Evolutionary conservation across 2,797 vertebrate genomes (phyloP).

Genomic region (Pseudochirops corinnae): DNA sequence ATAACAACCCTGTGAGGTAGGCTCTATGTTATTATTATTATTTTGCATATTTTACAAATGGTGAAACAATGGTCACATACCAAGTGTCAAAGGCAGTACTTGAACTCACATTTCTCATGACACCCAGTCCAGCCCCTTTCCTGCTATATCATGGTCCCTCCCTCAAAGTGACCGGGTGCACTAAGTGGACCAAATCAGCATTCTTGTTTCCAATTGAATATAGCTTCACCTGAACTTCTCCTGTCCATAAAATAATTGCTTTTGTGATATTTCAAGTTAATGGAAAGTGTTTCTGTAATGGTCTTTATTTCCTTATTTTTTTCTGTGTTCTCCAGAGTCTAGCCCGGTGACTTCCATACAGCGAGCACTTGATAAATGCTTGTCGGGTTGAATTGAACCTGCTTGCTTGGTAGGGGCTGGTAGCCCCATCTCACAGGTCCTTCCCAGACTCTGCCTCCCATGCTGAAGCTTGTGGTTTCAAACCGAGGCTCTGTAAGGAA

Average conservation of each 20-base stretch:
- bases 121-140: neutral
- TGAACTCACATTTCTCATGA: neutral
- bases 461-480: conserved; percentile 11
- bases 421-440: neutral
- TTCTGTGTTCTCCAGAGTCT: neutral
- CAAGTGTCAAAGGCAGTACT: neutral
- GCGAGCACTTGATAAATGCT: neutral
- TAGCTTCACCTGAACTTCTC: neutral
- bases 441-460: neutral
- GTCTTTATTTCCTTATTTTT: conserved; percentile 27
- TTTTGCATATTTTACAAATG: neutral
- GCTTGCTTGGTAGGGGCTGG: neutral
- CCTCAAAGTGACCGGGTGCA: neutral
- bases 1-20: neutral
- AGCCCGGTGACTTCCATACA: neutral
- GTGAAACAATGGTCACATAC: neutral
- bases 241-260: neutral
- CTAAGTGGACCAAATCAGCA: neutral
- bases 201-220: neutral
- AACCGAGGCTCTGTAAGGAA: conserved; percentile 1
- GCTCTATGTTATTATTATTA: neutral
- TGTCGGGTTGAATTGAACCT: neutral
- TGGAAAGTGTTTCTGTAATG: neutral
- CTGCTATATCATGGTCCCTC: neutral
- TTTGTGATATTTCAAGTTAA: conserved; percentile 17